Evolutionary conservation across 2,113 vertebrate genomes (phyloP), one percentile per base, ranked within the genome.

Genomic region (Passerina amoena): DNA sequence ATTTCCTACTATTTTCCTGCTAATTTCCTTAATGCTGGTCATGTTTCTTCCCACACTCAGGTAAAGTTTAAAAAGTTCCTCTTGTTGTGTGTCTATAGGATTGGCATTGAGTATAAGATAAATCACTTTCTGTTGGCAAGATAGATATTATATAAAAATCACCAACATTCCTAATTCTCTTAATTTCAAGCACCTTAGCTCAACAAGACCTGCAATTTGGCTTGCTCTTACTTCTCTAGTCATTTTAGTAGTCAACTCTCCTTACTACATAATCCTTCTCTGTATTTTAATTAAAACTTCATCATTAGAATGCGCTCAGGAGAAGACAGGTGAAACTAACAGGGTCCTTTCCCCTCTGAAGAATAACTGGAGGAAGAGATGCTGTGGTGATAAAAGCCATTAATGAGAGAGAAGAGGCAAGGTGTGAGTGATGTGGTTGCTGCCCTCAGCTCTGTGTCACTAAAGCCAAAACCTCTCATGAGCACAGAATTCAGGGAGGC

Each of bases 261-360:
- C 40, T 90, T 56, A 51, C 40, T 64, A 68, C 12, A 42, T 2
- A 59, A 25, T 40, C 11, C 9, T 86, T 76, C 27, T 77, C 59
- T 69, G 23, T 40, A 42, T 80, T 88, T 83, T 77, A 80, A 94
- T 81, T 80, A 50, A 88, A 84, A 92, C 30, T 37, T 21, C 59
- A 37, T 15, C 16, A 69, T 69, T 69, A 82, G 57, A 80, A 83
- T 25, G 16, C 51, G 45, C 37, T 27, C 8, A 76, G 30, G 48
- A 3, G 13, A 88, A 88, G 50, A 69, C 6, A 57, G 4, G 0
- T 35, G 45, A 66, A 76, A 72, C 33, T n/a, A 64, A 6, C 25
- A 54, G 61, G 19, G 27, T 68, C 38, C 27, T 63, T 88, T 60
- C 21, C 23, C 7, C 13, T 48, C 35, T 76, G 12, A 71, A 64